Base-by-base conservation (phyloP, 2,113 vertebrate species). In the Pedionomus torquatus region DNA sequence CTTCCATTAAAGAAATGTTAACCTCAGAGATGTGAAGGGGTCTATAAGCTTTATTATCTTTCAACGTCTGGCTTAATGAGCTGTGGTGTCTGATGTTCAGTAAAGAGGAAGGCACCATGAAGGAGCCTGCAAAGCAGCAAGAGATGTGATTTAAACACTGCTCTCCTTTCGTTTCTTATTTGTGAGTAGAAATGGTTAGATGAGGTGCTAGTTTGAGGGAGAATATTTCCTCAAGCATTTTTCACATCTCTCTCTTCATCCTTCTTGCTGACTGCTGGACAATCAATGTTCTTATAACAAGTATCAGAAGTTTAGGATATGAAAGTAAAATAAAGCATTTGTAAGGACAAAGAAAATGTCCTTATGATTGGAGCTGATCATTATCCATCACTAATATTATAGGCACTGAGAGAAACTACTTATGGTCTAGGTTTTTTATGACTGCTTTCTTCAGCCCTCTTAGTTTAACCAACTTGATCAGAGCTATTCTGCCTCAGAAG, bases 31-130 rank as follows among this genome's bases (percentile, higher is more conserved):
- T 87, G 79, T 66, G 64, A 70, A 69, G 68, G 33, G 96, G 74
- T 71, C 71, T 78, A 8, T 63, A 76, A 93, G 71, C 63, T 92
- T 92, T 68, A 94, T 96, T 93, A 52, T 68, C 79, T 93, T 92
- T 89, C 76, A 71, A 88, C 89, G 69, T 18, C 90, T 84, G 64
- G 33, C 44, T 93, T 97, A 93, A 96, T 93, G 95, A 97, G 80
- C 95, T 97, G 85, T 81, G 41, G 43, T 90, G 77, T 75, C 35
- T 43, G 72, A 68, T 71, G 78, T 89, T 93, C 79, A 87, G 80
- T 25, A 24, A 77, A 75, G 76, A 33, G 37, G 33, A 91, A 66
- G 19, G 37, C 26, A 68, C 26, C 18, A 44, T 33, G 25, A 68
- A 89, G 55, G 39, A 85, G 41, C 21, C 71, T 86, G 69, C 43